Percentiles rank a stretch among this genome's conserved stretches.
Evolutionary conservation across 2,113 vertebrate genomes (phyloP).

Genomic region (Formicarius rufipectus): DNA sequence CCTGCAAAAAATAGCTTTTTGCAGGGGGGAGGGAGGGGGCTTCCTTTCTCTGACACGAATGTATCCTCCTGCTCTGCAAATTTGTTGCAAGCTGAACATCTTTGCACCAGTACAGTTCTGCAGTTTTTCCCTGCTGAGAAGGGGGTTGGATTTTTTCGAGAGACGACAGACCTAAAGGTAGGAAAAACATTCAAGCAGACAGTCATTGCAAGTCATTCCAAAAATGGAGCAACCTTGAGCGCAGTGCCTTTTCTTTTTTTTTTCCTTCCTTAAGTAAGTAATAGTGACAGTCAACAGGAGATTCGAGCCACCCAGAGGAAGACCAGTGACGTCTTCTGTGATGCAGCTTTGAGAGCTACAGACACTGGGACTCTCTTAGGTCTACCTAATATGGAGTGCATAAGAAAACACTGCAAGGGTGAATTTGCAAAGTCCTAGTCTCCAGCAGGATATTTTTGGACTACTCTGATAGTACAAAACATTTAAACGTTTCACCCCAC

Average conservation of each 20-base stretch:
- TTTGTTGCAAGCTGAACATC: background rate
- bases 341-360: background rate
- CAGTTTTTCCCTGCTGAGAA: background rate
- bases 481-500: background rate
- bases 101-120: background rate
- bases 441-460: slow-evolving; percentile 11
- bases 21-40: background rate
- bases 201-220: slow-evolving; percentile 1
- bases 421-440: background rate
- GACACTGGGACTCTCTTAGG: background rate
- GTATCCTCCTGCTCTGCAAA: slow-evolving; percentile 12
- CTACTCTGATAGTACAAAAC: background rate
- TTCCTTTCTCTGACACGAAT: slow-evolving; percentile 17
- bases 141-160: background rate
- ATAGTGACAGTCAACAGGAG: slow-evolving; percentile 31
- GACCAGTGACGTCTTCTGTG: slow-evolving; percentile 15
- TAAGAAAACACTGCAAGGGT: slow-evolving; percentile 11
- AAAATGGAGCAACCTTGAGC: slow-evolving; percentile 45
- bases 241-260: background rate
- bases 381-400: slow-evolving; percentile 45
- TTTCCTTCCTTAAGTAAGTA: background rate
- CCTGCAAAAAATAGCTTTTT: slow-evolving; percentile 43
- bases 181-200: background rate
- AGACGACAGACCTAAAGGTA: background rate
- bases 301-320: slow-evolving; percentile 30